Evolutionary conservation across 2,888 invertebrate species (phyloP), one percentile per base, ranked within the genome.

Genomic region (Lithophane semibrunnea): DNA sequence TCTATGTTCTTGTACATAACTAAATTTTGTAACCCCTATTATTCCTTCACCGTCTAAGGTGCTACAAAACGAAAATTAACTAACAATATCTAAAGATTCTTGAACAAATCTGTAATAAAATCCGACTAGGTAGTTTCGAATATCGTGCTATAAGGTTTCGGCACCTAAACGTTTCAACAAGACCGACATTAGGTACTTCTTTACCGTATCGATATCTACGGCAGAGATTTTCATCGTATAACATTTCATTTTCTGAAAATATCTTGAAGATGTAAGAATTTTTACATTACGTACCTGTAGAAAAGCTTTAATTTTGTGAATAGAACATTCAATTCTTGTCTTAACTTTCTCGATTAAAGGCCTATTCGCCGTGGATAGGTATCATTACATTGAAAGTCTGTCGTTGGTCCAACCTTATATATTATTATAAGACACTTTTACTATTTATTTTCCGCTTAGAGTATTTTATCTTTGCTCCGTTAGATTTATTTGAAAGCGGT

Each of bases 111-210:
- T 61, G 76, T 78, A 75, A 83, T 76, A 80, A 80, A 73, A 82
- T 73, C 72, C 44, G 49, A 37, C 13, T 44, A 70, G 66, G 13
- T 80, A 63, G 73, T 78, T 86, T 83, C 56, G 37, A 74, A 83
- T 79, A 75, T 67, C 77, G 56, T 29, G 56, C 63, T 64, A 44
- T 78, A 83, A 85, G 76, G 85, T 73, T 86, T 84, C 77, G 60
- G 75, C 63, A 24, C 64, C 72, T 66, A 73, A 82, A 82, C 78
- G 75, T 79, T 82, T 75, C 68, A 60, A 72, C 77, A 60, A 67
- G 58, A 64, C 69, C 65, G 60, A 79, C 69, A 84, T 79, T 72
- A 81, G 58, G 68, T 54, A 63, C 73, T 79, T 65, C 64, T 78
- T 75, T 68, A 77, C 68, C 37, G 44, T 58, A 74, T 64, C 61